These are phyloP conservation scores for Aricia artaxerxes DNA, from an alignment of 2,888 invertebrate genomes.

Conservation along the genomic window DNA sequence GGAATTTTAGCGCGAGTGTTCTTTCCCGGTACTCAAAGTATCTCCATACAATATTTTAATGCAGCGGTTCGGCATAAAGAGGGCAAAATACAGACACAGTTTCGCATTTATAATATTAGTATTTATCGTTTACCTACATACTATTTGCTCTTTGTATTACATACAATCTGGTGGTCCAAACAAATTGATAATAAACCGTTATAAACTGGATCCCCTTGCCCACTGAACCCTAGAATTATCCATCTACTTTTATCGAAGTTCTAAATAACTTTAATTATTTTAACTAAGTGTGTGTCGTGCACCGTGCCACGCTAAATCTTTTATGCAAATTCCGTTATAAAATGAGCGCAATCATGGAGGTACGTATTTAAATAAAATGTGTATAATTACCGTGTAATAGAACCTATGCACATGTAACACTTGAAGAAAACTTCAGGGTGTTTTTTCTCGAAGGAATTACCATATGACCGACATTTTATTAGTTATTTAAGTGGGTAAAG, in stretches of 20 bases:
- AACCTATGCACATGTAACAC: constrained; percentile 37
- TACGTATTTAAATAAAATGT: constrained; percentile 37
- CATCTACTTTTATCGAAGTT: background rate
- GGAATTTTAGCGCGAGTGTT: no score
- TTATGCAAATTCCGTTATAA: constrained; percentile 47
- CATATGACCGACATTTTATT: constrained; percentile 12
- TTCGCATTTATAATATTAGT: no score
- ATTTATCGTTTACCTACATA: no score
- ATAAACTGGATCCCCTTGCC: background rate
- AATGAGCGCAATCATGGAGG: constrained; percentile 41
- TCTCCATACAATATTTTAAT: no score
- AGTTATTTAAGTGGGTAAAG: background rate
- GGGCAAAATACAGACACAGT: no score
- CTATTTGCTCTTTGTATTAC: background rate
- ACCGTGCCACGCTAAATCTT: constrained; percentile 42
- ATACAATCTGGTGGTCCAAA: background rate
- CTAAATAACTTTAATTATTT: constrained; percentile 2
- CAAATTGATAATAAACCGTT: background rate
- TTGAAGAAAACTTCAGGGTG: background rate
- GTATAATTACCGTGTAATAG: constrained; percentile 44
- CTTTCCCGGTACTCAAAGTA: no score
- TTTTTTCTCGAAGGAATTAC: background rate
- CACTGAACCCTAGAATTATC: background rate
- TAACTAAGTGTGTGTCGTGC: constrained; percentile 36
- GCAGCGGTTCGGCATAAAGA: no score